Conservation (phyloP, 1,140 invertebrate genomes). For the Temnothorax curvispinosus region DNA sequence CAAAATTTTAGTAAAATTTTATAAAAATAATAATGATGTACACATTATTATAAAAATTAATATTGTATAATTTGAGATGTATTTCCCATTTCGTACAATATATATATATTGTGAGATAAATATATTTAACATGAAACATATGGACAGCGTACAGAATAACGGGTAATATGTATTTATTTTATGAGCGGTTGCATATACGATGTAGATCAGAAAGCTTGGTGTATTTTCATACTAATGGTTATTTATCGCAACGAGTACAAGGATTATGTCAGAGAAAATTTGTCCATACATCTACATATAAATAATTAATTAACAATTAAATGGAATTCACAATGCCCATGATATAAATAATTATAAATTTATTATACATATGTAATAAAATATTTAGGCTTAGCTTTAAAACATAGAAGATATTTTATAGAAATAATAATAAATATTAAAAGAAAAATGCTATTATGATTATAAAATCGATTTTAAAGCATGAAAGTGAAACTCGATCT, state of each 20-base stretch:
- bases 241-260: slow-evolving; percentile 23
- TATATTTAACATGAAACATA: slow-evolving; percentile 11
- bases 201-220: slow-evolving; percentile 38
- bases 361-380: background rate
- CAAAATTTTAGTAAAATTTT: slow-evolving; percentile 27
- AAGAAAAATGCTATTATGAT: background rate
- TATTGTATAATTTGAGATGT: slow-evolving; percentile 2
- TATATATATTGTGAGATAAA: background rate
- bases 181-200: slow-evolving; percentile 11
- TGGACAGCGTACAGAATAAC: slow-evolving; percentile 14
- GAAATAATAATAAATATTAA: background rate
- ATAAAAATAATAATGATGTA: background rate
- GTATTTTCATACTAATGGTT: slow-evolving; percentile 45
- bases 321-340: background rate
- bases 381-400: background rate
- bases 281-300: background rate
- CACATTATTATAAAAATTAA: background rate
- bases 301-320: slow-evolving; percentile 43
- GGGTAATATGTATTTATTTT: slow-evolving; percentile 44
- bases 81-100: background rate
- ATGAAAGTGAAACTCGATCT: background rate
- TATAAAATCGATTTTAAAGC: background rate
- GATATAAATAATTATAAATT: background rate
- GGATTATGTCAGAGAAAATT: slow-evolving; percentile 5
- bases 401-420: background rate